Percentiles rank a stretch among this genome's conserved stretches.
Evolutionary conservation across 1,140 invertebrate species (phyloP).

Genomic region (Alviniconcha marisindica): DNA sequence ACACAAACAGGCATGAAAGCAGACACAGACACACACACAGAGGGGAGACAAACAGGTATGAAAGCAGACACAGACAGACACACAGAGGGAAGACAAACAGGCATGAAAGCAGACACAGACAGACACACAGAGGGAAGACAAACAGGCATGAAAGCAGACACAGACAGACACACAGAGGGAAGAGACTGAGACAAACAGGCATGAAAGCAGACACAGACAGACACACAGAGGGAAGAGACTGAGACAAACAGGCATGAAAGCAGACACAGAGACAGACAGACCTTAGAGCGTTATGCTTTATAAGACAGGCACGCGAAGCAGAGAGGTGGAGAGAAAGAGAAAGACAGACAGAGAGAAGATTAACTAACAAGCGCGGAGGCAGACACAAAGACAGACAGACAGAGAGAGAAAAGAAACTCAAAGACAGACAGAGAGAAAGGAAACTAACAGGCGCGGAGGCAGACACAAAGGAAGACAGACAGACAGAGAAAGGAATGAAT

Average conservation of each 20-base stretch:
- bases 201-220: neutral
- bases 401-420: neutral
- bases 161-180: neutral
- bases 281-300: no score
- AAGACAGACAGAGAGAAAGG: no score
- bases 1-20: no score
- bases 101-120: neutral
- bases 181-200: neutral
- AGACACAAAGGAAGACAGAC: no score
- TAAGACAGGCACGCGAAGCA: no score
- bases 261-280: neutral
- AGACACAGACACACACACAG: neutral
- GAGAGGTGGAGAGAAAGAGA: slow-evolving; percentile 1
- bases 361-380: neutral
- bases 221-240: neutral
- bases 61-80: neutral
- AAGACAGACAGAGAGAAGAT: neutral
- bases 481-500: no score
- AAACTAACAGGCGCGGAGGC: no score
- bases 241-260: neutral
- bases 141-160: neutral
- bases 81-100: neutral
- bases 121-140: neutral
- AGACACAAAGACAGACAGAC: neutral
- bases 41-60: neutral